Percentiles rank a stretch among this genome's conserved stretches.
phyloP scores from a whole-genome alignment of 2,113 vertebrate genomes.

The Ceyx melanurus region DNA sequence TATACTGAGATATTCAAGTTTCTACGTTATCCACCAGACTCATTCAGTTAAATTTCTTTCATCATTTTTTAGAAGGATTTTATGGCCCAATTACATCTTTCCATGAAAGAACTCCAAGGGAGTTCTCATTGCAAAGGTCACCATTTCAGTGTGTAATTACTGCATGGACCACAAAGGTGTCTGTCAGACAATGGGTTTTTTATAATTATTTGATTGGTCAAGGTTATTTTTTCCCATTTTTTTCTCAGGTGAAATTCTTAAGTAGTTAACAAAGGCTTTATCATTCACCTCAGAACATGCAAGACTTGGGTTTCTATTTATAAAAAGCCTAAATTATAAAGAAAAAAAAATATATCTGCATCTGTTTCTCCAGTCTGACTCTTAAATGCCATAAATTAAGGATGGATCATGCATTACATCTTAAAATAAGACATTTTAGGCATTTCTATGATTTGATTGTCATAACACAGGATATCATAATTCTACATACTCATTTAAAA shows the following conservation, averaged over 20 bases:
- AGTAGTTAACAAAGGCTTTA: neutral
- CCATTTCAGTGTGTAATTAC: neutral
- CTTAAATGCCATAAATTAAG: neutral
- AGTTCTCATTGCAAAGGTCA: slow-evolving; percentile 3
- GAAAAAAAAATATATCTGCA: neutral
- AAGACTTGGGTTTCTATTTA: neutral
- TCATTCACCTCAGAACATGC: neutral
- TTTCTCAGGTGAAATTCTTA: neutral
- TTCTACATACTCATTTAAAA: neutral
- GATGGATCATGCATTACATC: neutral
- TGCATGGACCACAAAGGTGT: neutral
- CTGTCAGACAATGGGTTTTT: neutral
- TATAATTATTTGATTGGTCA: neutral
- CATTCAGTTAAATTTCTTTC: neutral
- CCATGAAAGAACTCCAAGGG: neutral
- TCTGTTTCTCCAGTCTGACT: neutral
- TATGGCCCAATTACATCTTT: neutral
- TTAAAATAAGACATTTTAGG: neutral
- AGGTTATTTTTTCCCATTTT: neutral
- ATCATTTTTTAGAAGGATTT: neutral
- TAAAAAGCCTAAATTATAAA: neutral
- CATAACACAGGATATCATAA: neutral
- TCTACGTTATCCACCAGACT: neutral
- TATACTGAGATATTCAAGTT: neutral
- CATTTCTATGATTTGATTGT: neutral